Evolutionary conservation across 2,113 vertebrate genomes (phyloP).

Genomic region (Hoplias malabaricus): DNA sequence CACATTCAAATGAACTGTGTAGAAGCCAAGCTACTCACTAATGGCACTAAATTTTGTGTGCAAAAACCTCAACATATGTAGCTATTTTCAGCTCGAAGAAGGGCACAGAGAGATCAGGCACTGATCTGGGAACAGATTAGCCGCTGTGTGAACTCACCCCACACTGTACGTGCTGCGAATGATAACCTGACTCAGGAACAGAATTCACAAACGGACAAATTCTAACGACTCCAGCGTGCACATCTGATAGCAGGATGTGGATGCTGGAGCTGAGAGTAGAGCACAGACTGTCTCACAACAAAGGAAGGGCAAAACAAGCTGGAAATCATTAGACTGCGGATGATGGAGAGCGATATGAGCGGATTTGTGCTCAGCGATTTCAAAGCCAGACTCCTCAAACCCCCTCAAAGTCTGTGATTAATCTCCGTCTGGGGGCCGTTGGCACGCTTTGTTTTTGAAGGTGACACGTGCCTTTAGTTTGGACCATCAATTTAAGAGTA

Average conservation of each 20-base stretch:
- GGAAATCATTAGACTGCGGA: constrained; percentile 3
- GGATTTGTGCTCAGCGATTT: constrained; percentile 53
- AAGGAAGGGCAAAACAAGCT: constrained; percentile 25
- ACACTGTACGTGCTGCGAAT: neutral
- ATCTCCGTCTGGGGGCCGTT: neutral
- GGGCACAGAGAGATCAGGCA: neutral
- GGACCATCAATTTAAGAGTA: neutral
- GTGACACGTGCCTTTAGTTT: neutral
- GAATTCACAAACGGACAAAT: neutral
- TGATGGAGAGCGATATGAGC: constrained; percentile 65
- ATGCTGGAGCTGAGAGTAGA: neutral
- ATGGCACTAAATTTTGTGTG: neutral
- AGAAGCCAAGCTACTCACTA: neutral
- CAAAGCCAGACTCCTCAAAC: neutral
- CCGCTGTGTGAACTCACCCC: neutral
- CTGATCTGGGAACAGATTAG: neutral
- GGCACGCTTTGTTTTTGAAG: neutral
- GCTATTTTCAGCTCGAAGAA: neutral
- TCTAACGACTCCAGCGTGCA: neutral
- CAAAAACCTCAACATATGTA: neutral
- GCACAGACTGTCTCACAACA: neutral
- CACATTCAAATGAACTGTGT: neutral
- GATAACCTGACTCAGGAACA: neutral
- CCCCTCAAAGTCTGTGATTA: neutral
- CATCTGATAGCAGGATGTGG: neutral